Evolutionary conservation across 2,888 invertebrate genomes (phyloP).

Genomic region (Artemia sinica): DNA sequence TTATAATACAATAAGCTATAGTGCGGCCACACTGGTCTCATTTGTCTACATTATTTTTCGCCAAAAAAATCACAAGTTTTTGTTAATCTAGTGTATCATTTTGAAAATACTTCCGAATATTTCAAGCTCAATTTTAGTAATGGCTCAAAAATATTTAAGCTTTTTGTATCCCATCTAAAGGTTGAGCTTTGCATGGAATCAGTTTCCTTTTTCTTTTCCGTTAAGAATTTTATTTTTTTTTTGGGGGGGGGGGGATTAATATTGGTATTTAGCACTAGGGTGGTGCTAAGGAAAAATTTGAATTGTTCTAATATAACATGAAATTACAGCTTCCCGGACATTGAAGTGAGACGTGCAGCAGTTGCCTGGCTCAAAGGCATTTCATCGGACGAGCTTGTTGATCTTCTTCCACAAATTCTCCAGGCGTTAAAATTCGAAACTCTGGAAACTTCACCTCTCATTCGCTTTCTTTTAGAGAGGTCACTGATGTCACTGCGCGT

Average conservation of each 20-base stretch:
- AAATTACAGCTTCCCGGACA: slow-evolving; percentile 67
- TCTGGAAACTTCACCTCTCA: slow-evolving; percentile 71
- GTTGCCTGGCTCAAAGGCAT: slow-evolving; percentile 60
- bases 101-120: not conserved
- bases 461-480: slow-evolving; percentile 59
- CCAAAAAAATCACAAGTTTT: no score
- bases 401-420: slow-evolving; percentile 79
- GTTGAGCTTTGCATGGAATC: not conserved
- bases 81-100: not conserved
- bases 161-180: no score
- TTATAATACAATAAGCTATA: no score
- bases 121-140: not conserved
- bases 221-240: slow-evolving; percentile 16
- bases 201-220: not conserved
- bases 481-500: slow-evolving; percentile 71
- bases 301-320: not conserved
- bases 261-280: not conserved
- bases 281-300: no score
- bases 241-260: not conserved
- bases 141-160: not conserved
- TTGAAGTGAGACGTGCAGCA: slow-evolving; percentile 65
- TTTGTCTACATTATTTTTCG: no score
- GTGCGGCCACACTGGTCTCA: no score
- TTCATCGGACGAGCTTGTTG: slow-evolving; percentile 69
- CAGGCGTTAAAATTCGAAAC: slow-evolving; percentile 79